A percentile compares a stretch with the other conserved stretches of the same genome.
phyloP scores from a whole-genome alignment of 2,888 invertebrate species.

The Apoda limacodes region DNA sequence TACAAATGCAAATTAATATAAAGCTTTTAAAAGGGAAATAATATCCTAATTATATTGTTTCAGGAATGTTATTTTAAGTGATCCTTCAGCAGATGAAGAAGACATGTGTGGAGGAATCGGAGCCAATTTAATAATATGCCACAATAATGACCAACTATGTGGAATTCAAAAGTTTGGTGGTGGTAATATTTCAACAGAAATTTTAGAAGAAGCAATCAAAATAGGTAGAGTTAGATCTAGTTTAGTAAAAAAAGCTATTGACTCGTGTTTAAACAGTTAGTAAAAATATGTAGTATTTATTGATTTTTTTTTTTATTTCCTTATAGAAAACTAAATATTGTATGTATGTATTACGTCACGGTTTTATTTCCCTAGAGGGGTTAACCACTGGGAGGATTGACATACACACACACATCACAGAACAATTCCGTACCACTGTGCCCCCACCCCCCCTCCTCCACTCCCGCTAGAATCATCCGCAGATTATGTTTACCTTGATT shows the following conservation, averaged over 20 bases:
- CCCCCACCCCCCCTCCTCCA: too few species aligned
- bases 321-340: too few species aligned
- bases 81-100: conserved; percentile 89
- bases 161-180: conserved; percentile 83
- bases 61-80: conserved; percentile 76
- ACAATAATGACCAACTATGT: conserved; percentile 73
- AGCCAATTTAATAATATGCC: conserved; percentile 74
- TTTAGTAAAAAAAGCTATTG: conserved; percentile 53
- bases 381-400: too few species aligned
- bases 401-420: too few species aligned
- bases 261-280: conserved; percentile 33
- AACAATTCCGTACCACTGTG: too few species aligned
- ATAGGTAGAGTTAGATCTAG: conserved; percentile 71
- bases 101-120: conserved; percentile 73
- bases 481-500: too few species aligned
- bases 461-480: too few species aligned
- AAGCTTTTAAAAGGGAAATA: conserved; percentile 6
- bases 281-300: background rate
- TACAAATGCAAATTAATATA: too few species aligned
- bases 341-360: too few species aligned
- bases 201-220: conserved; percentile 70
- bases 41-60: conserved; percentile 29
- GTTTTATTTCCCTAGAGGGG: too few species aligned
- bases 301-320: conserved; percentile 1
- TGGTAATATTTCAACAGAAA: conserved; percentile 66